Base-by-base conservation (phyloP, 2,113 vertebrate species). In the Perca schrenkii region DNA sequence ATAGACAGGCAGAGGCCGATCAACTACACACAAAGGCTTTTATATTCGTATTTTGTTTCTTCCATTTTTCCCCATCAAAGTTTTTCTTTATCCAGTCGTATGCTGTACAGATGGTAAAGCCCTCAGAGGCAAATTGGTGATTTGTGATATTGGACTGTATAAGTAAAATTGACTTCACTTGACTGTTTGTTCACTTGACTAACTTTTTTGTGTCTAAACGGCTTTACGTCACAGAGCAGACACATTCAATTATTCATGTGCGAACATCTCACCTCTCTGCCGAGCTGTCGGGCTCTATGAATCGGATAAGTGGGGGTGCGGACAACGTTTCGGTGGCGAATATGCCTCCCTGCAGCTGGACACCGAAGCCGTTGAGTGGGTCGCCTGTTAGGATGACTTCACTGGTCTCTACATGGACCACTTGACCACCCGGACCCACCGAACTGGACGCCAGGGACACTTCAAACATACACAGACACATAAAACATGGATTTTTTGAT, bases 241-340 rank as follows among this genome's bases (percentile, higher is more conserved):
- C 49, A 53, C 28, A 2, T 17, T n/a, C 3, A 31, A 22, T 15
- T 15, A 54, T 53, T 8, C 14, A 15, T 6, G 66, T n/a, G 13
- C 64, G 31, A n/a, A 36, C 2, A 22, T 47, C 94, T 95, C 95
- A 96, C 98, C 97, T 97, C 95, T 99, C 98, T 11, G 98, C 98
- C 0, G 98, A 97, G 88, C 98, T 99, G 96, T 99, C 98, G 0
- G 98, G 98, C 87, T 99, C 98, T 13, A 99, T 99, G 92, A 99
- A 99, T 49, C 97, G 94, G 85, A 99, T 95, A 6, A 99, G 96
- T 2, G 98, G 98, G 0, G 98, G 98, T 2, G 98, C 97, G 1
- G 98, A 99, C 75, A 99, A 94, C 3, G 97, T 98, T 93, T 99
- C 98, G 0, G 98, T 99, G 88, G 98, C 97, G 50, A 99, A 99